Conservation (phyloP, 2,113 vertebrate genomes). For the Pedionomus torquatus region DNA sequence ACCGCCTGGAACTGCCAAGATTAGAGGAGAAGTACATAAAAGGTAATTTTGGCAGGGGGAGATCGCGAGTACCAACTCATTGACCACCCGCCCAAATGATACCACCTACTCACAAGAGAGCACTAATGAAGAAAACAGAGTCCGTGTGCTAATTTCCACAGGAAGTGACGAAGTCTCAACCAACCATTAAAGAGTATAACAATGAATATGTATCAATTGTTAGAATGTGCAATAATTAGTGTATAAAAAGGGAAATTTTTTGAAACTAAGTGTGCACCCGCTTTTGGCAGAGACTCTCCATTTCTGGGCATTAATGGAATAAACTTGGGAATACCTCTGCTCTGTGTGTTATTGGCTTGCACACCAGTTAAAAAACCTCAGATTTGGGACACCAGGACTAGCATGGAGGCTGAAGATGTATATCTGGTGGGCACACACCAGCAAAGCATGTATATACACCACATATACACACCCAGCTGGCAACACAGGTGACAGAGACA, state of each 20-base stretch:
- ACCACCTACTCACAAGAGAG: background rate
- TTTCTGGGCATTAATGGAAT: background rate
- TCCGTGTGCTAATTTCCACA: background rate
- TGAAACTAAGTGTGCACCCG: background rate
- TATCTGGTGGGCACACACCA: fast-evolving
- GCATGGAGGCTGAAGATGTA: background rate
- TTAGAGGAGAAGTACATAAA: background rate
- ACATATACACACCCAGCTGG: fast-evolving
- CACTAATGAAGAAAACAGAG: background rate
- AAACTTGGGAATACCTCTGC: background rate
- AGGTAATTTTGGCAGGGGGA: background rate
- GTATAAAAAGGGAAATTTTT: background rate
- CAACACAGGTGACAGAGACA: background rate
- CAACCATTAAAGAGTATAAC: background rate
- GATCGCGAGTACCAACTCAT: background rate
- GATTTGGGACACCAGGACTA: background rate
- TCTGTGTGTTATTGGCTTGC: background rate
- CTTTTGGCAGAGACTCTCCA: background rate
- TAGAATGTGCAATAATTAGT: background rate
- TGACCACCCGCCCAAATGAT: background rate
- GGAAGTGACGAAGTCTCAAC: background rate
- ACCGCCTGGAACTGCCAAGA: background rate
- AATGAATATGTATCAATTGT: background rate
- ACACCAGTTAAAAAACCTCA: background rate
- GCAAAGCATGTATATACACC: background rate